phyloP scores from a whole-genome alignment of 2,888 invertebrate genomes.

The Coremacera marginata region DNA sequence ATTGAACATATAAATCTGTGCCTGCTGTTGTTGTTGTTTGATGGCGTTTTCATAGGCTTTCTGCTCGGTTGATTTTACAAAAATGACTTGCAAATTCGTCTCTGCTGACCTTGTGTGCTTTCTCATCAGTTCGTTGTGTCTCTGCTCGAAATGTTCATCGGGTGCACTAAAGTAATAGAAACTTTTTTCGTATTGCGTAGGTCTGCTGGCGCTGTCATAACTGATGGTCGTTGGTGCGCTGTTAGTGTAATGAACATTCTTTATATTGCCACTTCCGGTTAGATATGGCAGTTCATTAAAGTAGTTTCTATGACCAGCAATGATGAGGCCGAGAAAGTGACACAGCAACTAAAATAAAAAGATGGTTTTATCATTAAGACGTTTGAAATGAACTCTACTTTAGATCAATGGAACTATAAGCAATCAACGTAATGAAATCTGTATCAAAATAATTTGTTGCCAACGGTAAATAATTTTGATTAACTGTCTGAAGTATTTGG shows the following conservation, averaged over 20 bases:
- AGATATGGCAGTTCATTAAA: conserved; percentile 1
- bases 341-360: conserved; percentile 48
- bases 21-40: conserved; percentile 41
- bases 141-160: conserved; percentile 36
- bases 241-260: not conserved
- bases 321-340: conserved; percentile 45
- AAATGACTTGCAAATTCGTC: conserved; percentile 45
- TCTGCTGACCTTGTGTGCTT: not conserved
- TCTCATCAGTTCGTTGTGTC: conserved; percentile 34
- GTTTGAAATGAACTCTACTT: no score
- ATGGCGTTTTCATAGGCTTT: conserved; percentile 28
- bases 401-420: no score
- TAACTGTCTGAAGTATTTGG: no score
- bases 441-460: no score
- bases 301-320: conserved; percentile 43
- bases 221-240: not conserved
- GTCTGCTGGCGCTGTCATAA: not conserved
- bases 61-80: conserved; percentile 48
- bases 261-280: not conserved
- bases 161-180: conserved; percentile 56
- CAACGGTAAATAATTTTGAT: no score
- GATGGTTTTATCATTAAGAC: no score
- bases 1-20: conserved; percentile 48
- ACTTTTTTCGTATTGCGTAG: conserved; percentile 33
- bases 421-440: no score